Conservation (phyloP, 2,113 vertebrate species). For the Felis chaus region DNA sequence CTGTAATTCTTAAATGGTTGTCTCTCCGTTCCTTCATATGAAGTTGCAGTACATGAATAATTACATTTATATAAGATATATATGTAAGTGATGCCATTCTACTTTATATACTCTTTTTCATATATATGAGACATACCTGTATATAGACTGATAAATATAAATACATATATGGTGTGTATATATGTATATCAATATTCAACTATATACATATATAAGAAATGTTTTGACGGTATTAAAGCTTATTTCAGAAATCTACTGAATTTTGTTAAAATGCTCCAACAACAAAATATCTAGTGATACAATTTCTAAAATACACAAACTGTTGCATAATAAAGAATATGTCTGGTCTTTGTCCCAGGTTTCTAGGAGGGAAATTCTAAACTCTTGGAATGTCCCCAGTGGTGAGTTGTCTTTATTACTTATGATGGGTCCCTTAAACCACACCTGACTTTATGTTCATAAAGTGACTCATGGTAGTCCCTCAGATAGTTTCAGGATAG, state of each 20-base stretch:
- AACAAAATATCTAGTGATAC: neutral
- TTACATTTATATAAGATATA: neutral
- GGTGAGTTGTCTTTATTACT: neutral
- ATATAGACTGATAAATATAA: neutral
- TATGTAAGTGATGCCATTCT: neutral
- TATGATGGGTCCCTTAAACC: neutral
- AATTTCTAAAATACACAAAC: neutral
- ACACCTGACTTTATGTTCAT: neutral
- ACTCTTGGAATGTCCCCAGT: neutral
- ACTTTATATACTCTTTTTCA: neutral
- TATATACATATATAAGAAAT: neutral
- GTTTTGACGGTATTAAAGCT: neutral
- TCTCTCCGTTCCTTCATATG: neutral
- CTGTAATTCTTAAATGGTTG: neutral
- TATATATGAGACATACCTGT: neutral
- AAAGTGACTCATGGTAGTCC: neutral
- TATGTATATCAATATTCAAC: neutral
- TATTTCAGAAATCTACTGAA: neutral
- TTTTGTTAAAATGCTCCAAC: neutral
- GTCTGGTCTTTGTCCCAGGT: neutral
- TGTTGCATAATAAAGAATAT: neutral
- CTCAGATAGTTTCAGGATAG: neutral
- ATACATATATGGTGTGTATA: neutral
- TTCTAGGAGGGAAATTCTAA: neutral
- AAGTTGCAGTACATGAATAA: neutral